phyloP scores from a whole-genome alignment of 2,113 vertebrate genomes.

The Oryzias celebensis region DNA sequence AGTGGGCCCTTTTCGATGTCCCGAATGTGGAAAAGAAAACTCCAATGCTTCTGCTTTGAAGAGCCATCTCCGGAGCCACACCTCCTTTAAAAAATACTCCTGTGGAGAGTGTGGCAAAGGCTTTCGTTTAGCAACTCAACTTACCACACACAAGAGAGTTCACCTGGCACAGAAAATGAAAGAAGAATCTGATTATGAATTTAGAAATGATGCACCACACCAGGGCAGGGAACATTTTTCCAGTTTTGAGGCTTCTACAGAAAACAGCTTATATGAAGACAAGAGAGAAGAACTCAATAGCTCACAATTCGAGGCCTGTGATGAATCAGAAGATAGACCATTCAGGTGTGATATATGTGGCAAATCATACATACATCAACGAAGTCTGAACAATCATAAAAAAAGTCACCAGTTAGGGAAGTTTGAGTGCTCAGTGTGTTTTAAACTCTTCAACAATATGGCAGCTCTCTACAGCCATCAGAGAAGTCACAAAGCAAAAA shows the following conservation, averaged over 20 bases:
- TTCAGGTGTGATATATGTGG: conserved; percentile 83
- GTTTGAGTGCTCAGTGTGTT: conserved; percentile 85
- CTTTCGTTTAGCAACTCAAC: conserved; percentile 76
- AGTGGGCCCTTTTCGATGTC: conserved; percentile 82
- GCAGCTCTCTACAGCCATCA: conserved; percentile 88
- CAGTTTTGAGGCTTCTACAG: conserved; percentile 21
- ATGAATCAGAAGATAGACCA: conserved; percentile 62
- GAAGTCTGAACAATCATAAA: conserved; percentile 89
- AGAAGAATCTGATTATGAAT: conserved; percentile 36
- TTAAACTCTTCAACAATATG: conserved; percentile 85
- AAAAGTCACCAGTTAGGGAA: conserved; percentile 86
- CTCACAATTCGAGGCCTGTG: conserved; percentile 48
- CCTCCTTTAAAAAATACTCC: conserved; percentile 72
- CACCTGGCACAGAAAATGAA: conserved; percentile 60
- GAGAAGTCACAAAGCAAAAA: conserved; percentile 79
- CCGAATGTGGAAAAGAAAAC: conserved; percentile 78
- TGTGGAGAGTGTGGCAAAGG: conserved; percentile 75
- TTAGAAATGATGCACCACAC: conserved; percentile 41
- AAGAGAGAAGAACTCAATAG: conserved; percentile 41
- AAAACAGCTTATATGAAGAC: conserved; percentile 56
- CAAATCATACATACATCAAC: conserved; percentile 86
- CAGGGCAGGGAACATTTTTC: conserved; percentile 24
- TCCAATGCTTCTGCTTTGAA: conserved; percentile 78
- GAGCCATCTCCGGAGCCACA: conserved; percentile 79
- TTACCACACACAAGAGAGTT: conserved; percentile 72